Conservation (phyloP, 2,113 vertebrate genomes). For the Suricata suricatta region DNA sequence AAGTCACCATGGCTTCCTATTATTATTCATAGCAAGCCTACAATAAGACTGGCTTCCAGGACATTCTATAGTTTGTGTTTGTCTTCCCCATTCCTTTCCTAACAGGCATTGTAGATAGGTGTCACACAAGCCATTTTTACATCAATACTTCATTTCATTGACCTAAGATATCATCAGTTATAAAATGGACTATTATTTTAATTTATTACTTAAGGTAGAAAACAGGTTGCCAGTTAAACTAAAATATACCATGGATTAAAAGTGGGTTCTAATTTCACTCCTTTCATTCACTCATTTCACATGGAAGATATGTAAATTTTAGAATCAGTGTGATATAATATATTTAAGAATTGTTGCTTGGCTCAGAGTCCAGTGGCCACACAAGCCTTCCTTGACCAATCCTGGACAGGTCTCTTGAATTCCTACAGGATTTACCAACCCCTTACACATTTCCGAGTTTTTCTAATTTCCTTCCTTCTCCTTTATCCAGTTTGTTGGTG, state of each 20-base stretch:
- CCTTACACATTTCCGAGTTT: not conserved
- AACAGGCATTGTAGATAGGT: not conserved
- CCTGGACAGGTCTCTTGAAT: not conserved
- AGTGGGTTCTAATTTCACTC: not conserved
- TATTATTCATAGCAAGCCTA: not conserved
- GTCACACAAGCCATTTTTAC: not conserved
- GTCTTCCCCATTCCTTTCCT: not conserved
- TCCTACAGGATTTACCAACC: not conserved
- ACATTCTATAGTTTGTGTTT: not conserved
- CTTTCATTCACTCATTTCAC: not conserved
- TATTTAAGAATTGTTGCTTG: not conserved
- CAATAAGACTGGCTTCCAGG: not conserved
- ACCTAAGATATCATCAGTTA: not conserved
- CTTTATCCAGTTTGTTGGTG: not conserved
- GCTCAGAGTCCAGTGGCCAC: not conserved
- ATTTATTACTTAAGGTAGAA: not conserved
- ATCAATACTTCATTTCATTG: not conserved
- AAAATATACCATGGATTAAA: not conserved
- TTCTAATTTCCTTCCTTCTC: not conserved
- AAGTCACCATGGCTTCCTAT: not conserved
- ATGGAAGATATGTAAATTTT: not conserved
- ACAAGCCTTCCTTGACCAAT: not conserved
- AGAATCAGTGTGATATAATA: not conserved
- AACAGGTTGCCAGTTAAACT: not conserved
- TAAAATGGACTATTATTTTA: not conserved